Conservation (phyloP, 2,113 vertebrate genomes). For the Pygoscelis adeliae region DNA sequence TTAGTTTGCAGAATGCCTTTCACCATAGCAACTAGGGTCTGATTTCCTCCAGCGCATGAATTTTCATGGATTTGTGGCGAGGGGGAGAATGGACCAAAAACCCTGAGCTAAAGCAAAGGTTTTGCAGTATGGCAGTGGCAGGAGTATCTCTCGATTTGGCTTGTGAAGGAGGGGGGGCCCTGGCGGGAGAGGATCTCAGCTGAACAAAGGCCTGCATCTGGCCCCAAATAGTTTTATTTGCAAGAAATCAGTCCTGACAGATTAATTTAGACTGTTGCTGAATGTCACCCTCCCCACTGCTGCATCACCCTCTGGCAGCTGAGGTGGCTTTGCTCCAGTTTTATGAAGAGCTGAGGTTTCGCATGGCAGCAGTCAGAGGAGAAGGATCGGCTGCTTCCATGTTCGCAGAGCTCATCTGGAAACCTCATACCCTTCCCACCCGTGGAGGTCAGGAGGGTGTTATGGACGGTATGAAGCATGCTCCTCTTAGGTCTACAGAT, state of each 20-base stretch:
- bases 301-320: constrained; percentile 3
- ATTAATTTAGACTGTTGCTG: background rate
- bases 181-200: background rate
- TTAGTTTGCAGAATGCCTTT: constrained; percentile 58
- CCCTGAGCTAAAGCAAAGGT: background rate
- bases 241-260: background rate
- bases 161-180: background rate
- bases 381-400: background rate
- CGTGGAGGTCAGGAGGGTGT: background rate
- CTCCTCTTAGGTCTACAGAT: background rate
- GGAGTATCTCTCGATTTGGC: background rate
- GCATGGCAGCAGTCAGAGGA: background rate
- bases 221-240: background rate
- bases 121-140: background rate
- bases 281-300: background rate
- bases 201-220: background rate
- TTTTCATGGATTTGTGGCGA: constrained; percentile 9
- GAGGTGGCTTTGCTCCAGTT: constrained; percentile 25
- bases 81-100: background rate
- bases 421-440: background rate
- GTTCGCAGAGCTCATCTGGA: background rate
- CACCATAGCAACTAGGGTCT: constrained; percentile 64
- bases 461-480: accelerated
- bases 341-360: background rate
- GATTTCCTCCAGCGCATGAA: constrained; percentile 28